phyloP scores from a whole-genome alignment of 2,888 invertebrate genomes.

The Cataglyphis rosenhaueri region DNA sequence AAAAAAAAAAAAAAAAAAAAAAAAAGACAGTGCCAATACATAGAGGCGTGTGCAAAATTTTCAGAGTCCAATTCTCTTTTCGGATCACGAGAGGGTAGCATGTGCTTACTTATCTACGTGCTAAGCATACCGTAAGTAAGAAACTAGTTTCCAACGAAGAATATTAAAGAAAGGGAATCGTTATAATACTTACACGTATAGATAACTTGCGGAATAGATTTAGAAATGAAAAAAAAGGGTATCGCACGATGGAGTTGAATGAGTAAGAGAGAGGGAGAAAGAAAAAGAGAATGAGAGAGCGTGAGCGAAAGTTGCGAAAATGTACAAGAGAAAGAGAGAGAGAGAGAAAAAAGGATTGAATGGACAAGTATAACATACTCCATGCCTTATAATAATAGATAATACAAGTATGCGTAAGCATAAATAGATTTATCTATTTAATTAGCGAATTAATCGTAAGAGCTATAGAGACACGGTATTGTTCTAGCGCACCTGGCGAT shows the following conservation, averaged over 20 bases:
- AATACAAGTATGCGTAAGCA: conserved; percentile 78
- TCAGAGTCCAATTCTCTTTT: conserved; percentile 51
- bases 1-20: neutral
- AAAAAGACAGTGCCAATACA: conserved; percentile 15
- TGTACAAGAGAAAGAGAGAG: conserved; percentile 47
- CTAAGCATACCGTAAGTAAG: conserved; percentile 64
- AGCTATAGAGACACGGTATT: conserved; percentile 24
- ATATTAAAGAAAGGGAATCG: conserved; percentile 29
- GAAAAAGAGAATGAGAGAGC: neutral
- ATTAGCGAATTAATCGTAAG: conserved; percentile 66
- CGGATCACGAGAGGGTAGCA: conserved; percentile 48
- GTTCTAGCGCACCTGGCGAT: conserved; percentile 39
- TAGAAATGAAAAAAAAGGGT: conserved; percentile 29
- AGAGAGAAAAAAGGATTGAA: conserved; percentile 70
- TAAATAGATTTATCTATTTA: conserved; percentile 76
- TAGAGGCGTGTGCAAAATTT: conserved; percentile 33
- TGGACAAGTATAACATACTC: conserved; percentile 83
- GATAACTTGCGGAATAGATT: conserved; percentile 36
- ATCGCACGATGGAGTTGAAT: conserved; percentile 28
- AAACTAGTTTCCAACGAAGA: conserved; percentile 76
- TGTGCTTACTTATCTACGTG: conserved; percentile 73
- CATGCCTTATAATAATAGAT: conserved; percentile 85
- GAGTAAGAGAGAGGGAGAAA: conserved; percentile 10
- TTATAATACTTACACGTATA: conserved; percentile 37
- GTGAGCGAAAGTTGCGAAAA: conserved; percentile 24